These are phyloP conservation scores for Lepidurus arcticus DNA, from an alignment of 1,140 invertebrate genomes.

Conservation along the genomic window DNA sequence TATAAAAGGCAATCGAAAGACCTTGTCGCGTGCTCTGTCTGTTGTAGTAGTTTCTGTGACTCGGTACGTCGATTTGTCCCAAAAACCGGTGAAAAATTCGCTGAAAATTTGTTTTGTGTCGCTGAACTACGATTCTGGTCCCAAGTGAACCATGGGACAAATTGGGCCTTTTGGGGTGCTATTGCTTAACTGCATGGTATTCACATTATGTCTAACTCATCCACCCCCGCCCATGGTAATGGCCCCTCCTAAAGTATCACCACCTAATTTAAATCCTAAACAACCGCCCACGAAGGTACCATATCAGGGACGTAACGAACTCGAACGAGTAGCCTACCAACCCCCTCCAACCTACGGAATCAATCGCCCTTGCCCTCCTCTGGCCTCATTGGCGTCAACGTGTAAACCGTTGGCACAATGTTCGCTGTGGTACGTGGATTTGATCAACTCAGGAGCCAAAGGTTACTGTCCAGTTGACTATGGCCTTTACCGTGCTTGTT, in stretches of 20 bases:
- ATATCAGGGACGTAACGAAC: neutral
- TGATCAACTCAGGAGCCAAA: neutral
- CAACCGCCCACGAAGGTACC: neutral
- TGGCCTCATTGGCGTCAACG: conserved; percentile 14
- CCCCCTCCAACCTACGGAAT: neutral
- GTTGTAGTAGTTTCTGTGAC: neutral
- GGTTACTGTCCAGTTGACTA: conserved; percentile 26
- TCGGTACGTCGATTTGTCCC: too few relatives aligned
- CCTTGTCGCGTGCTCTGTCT: neutral
- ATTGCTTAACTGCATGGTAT: neutral
- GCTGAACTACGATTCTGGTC: too few relatives aligned
- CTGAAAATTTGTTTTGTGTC: too few relatives aligned
- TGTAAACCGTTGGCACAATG: conserved; percentile 31
- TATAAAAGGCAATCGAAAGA: conserved; percentile 1
- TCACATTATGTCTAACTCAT: neutral
- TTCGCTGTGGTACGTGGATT: conserved; percentile 34
- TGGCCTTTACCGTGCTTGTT: conserved; percentile 29
- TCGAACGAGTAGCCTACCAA: neutral
- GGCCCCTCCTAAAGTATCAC: neutral
- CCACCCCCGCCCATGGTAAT: neutral
- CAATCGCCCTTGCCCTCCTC: conserved; percentile 9
- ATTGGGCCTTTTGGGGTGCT: neutral
- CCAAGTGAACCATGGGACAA: neutral
- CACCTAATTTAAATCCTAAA: neutral
- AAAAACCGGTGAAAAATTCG: too few relatives aligned